These are phyloP conservation scores for Drosophila seclusa DNA, from an alignment of 2,888 invertebrate species.

Conservation along the genomic window DNA sequence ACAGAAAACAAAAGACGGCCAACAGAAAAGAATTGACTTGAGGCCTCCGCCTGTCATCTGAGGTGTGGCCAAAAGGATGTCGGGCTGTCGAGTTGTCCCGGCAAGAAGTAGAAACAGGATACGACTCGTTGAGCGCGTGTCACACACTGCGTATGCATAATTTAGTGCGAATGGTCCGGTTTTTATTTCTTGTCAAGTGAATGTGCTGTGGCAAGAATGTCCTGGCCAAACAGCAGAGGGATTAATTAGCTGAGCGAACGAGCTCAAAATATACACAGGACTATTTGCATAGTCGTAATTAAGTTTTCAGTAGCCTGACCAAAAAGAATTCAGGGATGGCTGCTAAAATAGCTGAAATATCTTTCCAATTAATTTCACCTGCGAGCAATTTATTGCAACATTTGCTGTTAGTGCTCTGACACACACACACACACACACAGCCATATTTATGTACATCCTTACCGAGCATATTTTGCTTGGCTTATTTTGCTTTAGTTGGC, in stretches of 20 bases:
- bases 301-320: constrained; percentile 40
- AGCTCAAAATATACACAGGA: constrained; percentile 8
- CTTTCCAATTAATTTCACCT: constrained; percentile 80
- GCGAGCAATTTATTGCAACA: constrained; percentile 73
- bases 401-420: constrained; percentile 39
- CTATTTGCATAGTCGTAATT: constrained; percentile 48
- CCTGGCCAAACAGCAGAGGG: constrained; percentile 1
- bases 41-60: constrained; percentile 19
- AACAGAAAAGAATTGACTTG: constrained; percentile 18
- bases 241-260: constrained; percentile 25
- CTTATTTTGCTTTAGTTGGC: constrained; percentile 53
- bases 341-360: constrained; percentile 72
- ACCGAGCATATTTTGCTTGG: constrained; percentile 56
- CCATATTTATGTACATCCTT: constrained; percentile 2
- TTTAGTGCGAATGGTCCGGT: constrained; percentile 21
- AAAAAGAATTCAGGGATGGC: constrained; percentile 42
- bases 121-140: constrained; percentile 22
- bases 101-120: constrained; percentile 8
- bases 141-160: constrained; percentile 55
- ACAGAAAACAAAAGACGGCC: background rate
- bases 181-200: background rate
- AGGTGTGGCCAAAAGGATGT: constrained; percentile 35
- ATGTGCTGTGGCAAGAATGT: background rate
- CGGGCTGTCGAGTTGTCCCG: constrained; percentile 8
- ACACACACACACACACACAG: background rate